Percentiles rank a stretch among this genome's conserved stretches.
These are phyloP conservation scores for Mycetomoellerius zeteki DNA, from an alignment of 1,140 invertebrate genomes.

Conservation along the genomic window DNA sequence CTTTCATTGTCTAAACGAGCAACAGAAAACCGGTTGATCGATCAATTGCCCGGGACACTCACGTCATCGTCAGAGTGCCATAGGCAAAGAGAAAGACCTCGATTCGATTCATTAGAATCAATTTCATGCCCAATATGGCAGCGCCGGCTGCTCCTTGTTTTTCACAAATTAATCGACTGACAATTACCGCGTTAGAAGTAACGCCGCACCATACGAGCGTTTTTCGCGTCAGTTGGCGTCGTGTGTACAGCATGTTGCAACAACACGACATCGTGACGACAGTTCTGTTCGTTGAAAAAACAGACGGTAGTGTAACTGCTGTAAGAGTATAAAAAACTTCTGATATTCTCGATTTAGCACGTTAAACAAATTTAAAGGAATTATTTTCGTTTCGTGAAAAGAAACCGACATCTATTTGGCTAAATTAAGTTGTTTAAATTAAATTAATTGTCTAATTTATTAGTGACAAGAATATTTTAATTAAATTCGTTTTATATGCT, in stretches of 20 bases:
- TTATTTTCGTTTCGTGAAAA: not conserved
- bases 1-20: constrained; percentile 60
- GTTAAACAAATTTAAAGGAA: not conserved
- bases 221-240: constrained; percentile 81
- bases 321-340: constrained; percentile 25
- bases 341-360: not conserved
- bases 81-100: constrained; percentile 19
- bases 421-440: not conserved
- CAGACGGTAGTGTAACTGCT: not conserved
- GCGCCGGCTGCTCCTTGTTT: constrained; percentile 73
- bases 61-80: constrained; percentile 53
- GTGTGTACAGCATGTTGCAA: constrained; percentile 69
- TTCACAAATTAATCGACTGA: constrained; percentile 81
- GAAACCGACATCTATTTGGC: not conserved
- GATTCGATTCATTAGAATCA: constrained; percentile 74
- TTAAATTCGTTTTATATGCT: constrained; percentile 14
- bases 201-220: constrained; percentile 60
- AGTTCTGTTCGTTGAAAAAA: constrained; percentile 63
- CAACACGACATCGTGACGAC: constrained; percentile 62
- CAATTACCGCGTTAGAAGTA: constrained; percentile 80
- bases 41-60: constrained; percentile 64
- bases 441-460: constrained; percentile 3
- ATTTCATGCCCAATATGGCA: constrained; percentile 76
- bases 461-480: not conserved
- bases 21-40: constrained; percentile 66